Evolutionary conservation across 2,797 vertebrate genomes (phyloP), one percentile per base, ranked within the genome.

Genomic region (Heliangelus exortis): DNA sequence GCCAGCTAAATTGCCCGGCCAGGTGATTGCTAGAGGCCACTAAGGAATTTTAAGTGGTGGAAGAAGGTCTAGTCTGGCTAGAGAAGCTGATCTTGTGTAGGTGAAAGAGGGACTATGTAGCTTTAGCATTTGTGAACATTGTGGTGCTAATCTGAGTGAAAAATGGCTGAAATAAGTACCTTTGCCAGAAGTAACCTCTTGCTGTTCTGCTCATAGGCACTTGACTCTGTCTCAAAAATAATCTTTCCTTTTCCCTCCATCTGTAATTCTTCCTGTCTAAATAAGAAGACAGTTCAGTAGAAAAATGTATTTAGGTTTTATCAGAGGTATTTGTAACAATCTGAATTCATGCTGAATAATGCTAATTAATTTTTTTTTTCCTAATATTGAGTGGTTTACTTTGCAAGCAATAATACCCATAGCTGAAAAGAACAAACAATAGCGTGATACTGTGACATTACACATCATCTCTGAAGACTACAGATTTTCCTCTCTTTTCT

Each of bases 11-110:
- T 71, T 77, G 54, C 55, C 26, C 39, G 86, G 54, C 87, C 65
- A 63, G 73, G 69, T 90, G 72, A 80, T 61, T 94, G 88, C 85
- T 86, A 34, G 85, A 86, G 79, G 88, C 61, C 28, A 61, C 55
- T 73, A 4, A 91, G 69, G 90, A 88, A 81, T 95, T 94, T 91
- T 85, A 95, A 93, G 79, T 92, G 53, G 59, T 80, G 15, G 55
- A 79, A 39, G 39, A 11, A 11, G 39, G 39, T 39, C 39, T 28
- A 48, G 67, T 50, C 48, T 82, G 65, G 43, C 55, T 74, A 43
- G 84, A 51, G 59, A 62, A 66, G n/a, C 34, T 90, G 54, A 45
- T 72, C 39, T 41, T 29, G 14, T 28, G 31, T 53, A 36, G 76
- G 80, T 91, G 51, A 87, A 91, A 80, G 39, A 39, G 10, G 41